Percentiles rank a stretch among this genome's conserved stretches.
Evolutionary conservation across 2,797 vertebrate species (phyloP).

Genomic region (Aeoliscus strigatus): DNA sequence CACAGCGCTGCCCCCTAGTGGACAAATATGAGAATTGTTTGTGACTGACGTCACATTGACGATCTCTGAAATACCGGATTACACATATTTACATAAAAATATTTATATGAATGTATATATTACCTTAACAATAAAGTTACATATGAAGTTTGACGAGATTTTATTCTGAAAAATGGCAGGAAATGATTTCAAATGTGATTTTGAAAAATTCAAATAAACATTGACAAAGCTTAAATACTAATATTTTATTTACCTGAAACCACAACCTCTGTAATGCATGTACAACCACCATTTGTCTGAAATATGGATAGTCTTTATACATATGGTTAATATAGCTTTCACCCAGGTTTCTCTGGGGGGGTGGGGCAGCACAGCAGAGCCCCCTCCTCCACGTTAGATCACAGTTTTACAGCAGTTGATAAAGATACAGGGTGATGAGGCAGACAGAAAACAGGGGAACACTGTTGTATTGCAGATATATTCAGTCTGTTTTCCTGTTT

Average conservation of each 20-base stretch:
- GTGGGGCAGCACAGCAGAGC: constrained; percentile 7
- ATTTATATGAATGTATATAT: not conserved
- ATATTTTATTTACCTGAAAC: constrained; percentile 74
- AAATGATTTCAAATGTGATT: too few relatives aligned
- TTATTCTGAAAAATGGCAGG: not conserved
- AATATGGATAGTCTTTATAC: constrained; percentile 60
- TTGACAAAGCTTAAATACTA: constrained; percentile 47
- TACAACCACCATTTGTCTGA: constrained; percentile 63
- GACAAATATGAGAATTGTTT: not conserved
- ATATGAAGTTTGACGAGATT: not conserved
- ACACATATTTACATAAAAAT: not conserved
- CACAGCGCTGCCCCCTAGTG: constrained; percentile 46
- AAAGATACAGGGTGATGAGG: constrained; percentile 48
- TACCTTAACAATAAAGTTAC: too few relatives aligned
- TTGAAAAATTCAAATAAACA: not conserved
- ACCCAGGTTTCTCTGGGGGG: constrained; percentile 46
- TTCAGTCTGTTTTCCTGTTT: constrained; percentile 31
- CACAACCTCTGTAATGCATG: constrained; percentile 68
- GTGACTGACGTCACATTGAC: not conserved
- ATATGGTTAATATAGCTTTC: constrained; percentile 51
- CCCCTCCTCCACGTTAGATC: constrained; percentile 53
- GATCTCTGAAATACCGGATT: not conserved
- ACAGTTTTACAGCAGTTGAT: constrained; percentile 73
- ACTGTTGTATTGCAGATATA: constrained; percentile 61
- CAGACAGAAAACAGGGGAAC: constrained; percentile 52